Conservation (phyloP, 2,113 vertebrate species). For the Urocitellus parryii region DNA sequence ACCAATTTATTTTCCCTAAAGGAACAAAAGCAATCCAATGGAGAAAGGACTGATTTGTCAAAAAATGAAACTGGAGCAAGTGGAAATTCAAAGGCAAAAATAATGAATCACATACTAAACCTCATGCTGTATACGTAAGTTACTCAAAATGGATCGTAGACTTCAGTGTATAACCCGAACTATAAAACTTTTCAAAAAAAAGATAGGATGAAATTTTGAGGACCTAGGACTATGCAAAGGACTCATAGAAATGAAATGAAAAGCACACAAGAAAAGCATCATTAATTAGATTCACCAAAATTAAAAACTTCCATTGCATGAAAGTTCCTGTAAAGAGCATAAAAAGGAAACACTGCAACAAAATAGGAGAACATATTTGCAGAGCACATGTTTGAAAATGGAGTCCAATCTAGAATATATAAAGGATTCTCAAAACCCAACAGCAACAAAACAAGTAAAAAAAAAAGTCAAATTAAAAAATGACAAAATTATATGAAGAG, state of each 20-base stretch:
- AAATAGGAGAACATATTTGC: neutral
- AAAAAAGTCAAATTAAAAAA: neutral
- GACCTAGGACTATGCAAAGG: neutral
- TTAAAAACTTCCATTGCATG: neutral
- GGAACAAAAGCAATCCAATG: neutral
- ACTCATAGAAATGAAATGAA: neutral
- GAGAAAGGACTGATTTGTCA: too few species aligned
- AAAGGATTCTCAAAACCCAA: neutral
- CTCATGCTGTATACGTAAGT: neutral
- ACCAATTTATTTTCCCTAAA: neutral
- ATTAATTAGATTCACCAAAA: neutral
- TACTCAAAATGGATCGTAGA: neutral
- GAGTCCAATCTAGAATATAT: neutral
- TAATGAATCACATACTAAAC: neutral
- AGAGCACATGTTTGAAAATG: neutral
- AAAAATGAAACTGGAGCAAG: neutral
- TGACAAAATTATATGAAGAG: neutral
- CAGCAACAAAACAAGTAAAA: neutral
- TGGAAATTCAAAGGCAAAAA: neutral
- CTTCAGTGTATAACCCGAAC: neutral
- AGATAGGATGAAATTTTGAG: neutral
- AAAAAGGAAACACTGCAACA: neutral
- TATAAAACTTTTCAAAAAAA: neutral
- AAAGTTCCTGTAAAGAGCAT: neutral
- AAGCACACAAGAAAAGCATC: neutral